These are phyloP conservation scores for Neodiprion lecontei DNA, from an alignment of 1,140 invertebrate genomes.

Conservation along the genomic window DNA sequence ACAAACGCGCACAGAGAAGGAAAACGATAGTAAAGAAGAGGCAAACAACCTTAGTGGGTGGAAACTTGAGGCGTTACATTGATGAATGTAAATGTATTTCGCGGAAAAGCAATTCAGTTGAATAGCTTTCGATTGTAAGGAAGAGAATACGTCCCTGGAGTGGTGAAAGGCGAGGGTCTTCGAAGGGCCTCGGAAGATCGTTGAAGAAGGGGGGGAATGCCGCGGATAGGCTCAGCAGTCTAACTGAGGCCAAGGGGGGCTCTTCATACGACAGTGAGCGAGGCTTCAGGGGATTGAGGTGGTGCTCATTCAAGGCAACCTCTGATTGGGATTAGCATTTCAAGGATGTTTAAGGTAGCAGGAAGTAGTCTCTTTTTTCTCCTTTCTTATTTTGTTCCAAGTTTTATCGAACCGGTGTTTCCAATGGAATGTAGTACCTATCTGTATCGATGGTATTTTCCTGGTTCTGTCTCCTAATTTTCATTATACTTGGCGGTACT, in stretches of 20 bases:
- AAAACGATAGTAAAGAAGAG: neutral
- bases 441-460: too few species aligned
- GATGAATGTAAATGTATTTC: conserved; percentile 2
- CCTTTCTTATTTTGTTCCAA: too few species aligned
- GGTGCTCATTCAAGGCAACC: neutral
- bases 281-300: neutral
- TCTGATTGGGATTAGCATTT: conserved; percentile 1
- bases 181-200: neutral
- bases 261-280: neutral
- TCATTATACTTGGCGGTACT: too few species aligned
- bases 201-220: neutral
- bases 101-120: neutral
- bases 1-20: neutral
- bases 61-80: conserved; percentile 6
- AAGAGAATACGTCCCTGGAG: neutral
- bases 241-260: neutral
- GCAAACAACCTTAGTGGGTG: neutral
- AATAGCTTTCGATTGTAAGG: conserved; percentile 1
- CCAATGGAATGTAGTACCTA: too few species aligned
- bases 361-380: neutral
- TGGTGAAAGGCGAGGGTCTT: neutral
- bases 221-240: neutral
- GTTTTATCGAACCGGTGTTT: too few species aligned
- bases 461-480: too few species aligned
- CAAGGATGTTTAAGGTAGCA: neutral